Evolutionary conservation across 2,797 vertebrate genomes (phyloP).

Genomic region (Danio choprae): DNA sequence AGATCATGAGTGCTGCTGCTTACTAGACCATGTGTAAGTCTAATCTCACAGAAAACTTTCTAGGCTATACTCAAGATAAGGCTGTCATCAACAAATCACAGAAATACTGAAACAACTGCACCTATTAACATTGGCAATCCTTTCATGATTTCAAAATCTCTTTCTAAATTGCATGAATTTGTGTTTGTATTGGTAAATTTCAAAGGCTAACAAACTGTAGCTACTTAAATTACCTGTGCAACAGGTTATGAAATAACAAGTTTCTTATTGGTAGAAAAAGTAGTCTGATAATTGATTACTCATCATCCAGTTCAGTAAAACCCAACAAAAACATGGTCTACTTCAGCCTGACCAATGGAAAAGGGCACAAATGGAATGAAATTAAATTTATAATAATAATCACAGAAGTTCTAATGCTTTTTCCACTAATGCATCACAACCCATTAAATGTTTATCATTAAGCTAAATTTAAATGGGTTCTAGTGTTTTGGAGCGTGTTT

Average conservation of each 20-base stretch:
- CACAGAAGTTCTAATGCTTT: no score
- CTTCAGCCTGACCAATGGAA: neutral
- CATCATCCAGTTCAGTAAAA: neutral
- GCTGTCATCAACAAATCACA: neutral
- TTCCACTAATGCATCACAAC: no score
- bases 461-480: no score
- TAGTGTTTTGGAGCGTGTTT: no score
- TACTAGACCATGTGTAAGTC: neutral
- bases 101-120: neutral
- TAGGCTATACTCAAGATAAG: neutral
- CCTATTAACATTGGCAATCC: neutral
- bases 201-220: neutral
- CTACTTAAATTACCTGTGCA: neutral
- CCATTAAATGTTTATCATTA: no score
- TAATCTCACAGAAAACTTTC: conserved; percentile 9
- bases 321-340: neutral
- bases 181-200: neutral
- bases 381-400: no score
- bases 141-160: conserved; percentile 16
- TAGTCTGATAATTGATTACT: no score
- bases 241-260: neutral
- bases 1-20: neutral
- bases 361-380: no score
- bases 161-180: neutral
- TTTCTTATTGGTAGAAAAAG: neutral